Evolutionary conservation across 2,797 vertebrate genomes (phyloP), one percentile per base, ranked within the genome.

Genomic region (Jordanella pulchra): DNA sequence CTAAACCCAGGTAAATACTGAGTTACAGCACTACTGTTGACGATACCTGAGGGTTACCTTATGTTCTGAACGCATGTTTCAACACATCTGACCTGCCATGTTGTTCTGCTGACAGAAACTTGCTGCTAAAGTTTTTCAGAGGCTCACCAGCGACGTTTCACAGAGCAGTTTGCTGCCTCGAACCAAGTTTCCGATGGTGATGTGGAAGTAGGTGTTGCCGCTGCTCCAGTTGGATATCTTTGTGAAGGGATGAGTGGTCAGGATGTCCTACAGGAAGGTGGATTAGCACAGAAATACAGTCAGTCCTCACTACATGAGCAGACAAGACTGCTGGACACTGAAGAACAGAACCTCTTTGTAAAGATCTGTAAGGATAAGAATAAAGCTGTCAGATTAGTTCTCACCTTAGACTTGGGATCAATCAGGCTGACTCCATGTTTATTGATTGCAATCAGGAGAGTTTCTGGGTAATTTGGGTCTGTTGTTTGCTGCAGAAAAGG

Each of bases 211-310:
- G 0, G 97, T 97, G 93, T 98, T 98, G 50, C 97, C 97, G 0
- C 97, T 99, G 93, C 97, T 99, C 97, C 97, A 99, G 93, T 99
- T 99, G 71, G 97, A 99, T 86, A 99, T 98, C 92, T 99, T 99
- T 13, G 97, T 99, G 94, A 99, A 99, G 56, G 96, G 95, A 71
- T 99, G 97, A 32, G 96, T 99, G 71, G 94, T 97, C 84, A 99
- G 88, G 84, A 98, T 95, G 83, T 98, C 97, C 97, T 99, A 75
- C 58, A 27, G 72, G 53, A 66, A 18, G 21, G 9, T 0, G 0
- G 3, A 7, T 53, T 1, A 77, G 12, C 15, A 27, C 61, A 48
- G 35, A 68, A 3, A 10, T 27, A 32, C 10, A 35, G 13, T 47
- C 45, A 47, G 45, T n/a, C 72, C 30, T 65, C 32, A 84, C 27